phyloP scores from a whole-genome alignment of 2,797 vertebrate species.

The Protonibea diacanthus region DNA sequence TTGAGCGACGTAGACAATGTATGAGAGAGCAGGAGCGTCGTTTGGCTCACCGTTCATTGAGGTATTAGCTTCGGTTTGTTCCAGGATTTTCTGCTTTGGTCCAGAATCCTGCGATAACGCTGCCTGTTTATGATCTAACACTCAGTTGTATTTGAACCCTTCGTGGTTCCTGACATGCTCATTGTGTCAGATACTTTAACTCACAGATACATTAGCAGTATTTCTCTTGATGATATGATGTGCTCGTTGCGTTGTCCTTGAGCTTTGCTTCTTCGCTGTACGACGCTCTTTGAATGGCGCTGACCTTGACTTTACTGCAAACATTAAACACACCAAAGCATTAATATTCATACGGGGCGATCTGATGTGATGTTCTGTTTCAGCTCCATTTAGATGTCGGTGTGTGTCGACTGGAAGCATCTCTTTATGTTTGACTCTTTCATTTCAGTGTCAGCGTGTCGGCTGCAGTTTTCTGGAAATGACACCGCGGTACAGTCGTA shows the following conservation, averaged over 20 bases:
- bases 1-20: too few relatives aligned
- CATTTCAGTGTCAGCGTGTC: not conserved
- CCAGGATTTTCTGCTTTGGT: not conserved
- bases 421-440: not conserved
- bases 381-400: constrained; percentile 19
- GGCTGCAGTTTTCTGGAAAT: constrained; percentile 12
- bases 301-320: constrained; percentile 31
- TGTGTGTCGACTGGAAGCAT: not conserved
- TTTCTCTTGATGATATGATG: not conserved
- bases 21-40: too few relatives aligned
- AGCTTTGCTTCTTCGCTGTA: not conserved
- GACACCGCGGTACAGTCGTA: not conserved
- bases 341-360: constrained; percentile 1
- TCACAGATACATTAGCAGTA: constrained; percentile 6
- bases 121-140: too few relatives aligned
- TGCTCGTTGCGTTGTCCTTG: not conserved
- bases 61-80: too few relatives aligned
- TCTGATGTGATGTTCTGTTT: constrained; percentile 20
- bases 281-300: accelerated
- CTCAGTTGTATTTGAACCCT: too few relatives aligned
- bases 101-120: not conserved
- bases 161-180: not conserved
- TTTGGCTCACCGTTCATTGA: not conserved
- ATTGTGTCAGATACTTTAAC: not conserved
- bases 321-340: not conserved